These are phyloP conservation scores for Phymorhynchus buccinoides DNA, from an alignment of 1,140 invertebrate genomes.

Conservation along the genomic window DNA sequence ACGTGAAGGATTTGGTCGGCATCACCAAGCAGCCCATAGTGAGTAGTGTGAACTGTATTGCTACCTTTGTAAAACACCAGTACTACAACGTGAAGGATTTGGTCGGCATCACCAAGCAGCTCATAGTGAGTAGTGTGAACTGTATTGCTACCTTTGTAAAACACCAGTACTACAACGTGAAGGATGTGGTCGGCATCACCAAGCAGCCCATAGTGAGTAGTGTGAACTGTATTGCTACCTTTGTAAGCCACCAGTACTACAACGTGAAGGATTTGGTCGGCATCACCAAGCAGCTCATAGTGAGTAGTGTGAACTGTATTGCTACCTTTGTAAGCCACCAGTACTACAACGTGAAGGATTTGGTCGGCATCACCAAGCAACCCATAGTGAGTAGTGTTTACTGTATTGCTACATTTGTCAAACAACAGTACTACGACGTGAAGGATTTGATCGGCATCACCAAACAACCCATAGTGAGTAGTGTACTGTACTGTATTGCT, in stretches of 20 bases:
- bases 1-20: constrained; percentile 96
- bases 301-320: no score
- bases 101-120: constrained; percentile 88
- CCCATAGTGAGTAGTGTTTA: constrained; percentile 81
- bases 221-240: no score
- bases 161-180: constrained; percentile 99
- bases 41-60: no score
- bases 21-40: constrained; percentile 85
- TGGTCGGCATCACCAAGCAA: constrained; percentile 89
- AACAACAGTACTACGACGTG: not conserved
- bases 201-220: constrained; percentile 82
- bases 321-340: no score
- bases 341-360: constrained; percentile 98
- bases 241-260: constrained; percentile 99
- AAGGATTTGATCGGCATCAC: no score
- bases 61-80: no score
- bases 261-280: constrained; percentile 97
- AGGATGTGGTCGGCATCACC: constrained; percentile 93
- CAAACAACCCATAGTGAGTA: no score
- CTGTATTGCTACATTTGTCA: no score
- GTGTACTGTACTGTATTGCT: no score
- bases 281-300: constrained; percentile 85
- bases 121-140: constrained; percentile 78
- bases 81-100: constrained; percentile 99
- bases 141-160: no score